phyloP scores from a whole-genome alignment of 23 tunicate genomes.

The Ascidia mentula region DNA sequence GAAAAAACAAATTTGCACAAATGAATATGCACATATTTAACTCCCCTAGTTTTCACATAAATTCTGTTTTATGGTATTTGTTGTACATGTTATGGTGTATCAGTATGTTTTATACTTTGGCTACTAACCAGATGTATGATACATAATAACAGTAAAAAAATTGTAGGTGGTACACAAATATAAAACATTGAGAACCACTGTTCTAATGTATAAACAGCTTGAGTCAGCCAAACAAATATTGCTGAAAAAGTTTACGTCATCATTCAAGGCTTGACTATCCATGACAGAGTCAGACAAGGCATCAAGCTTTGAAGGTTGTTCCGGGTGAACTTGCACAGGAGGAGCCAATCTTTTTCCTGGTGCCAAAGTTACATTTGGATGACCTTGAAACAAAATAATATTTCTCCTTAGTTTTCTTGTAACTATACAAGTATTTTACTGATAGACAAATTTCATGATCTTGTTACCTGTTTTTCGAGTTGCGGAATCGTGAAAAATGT shows the following conservation, averaged over 20 bases:
- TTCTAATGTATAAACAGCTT: too few species aligned
- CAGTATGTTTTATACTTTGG: too few species aligned
- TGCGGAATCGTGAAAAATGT: constrained; percentile 63
- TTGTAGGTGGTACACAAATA: too few species aligned
- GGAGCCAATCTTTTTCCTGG: constrained; percentile 41
- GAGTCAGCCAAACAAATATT: too few species aligned
- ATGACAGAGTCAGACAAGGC: constrained; percentile 76
- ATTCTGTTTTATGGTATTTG: too few species aligned
- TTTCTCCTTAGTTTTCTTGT: neutral
- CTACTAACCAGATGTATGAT: too few species aligned
- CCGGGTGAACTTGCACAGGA: constrained; percentile 38
- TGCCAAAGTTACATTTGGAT: constrained; percentile 66
- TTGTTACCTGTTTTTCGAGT: constrained; percentile 43
- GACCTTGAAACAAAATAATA: constrained; percentile 31
- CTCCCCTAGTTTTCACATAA: too few species aligned
- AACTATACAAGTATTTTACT: neutral
- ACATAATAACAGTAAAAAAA: too few species aligned
- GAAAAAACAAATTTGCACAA: too few species aligned
- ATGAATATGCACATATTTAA: too few species aligned
- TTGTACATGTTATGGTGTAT: too few species aligned
- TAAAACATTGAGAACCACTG: too few species aligned
- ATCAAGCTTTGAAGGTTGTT: constrained; percentile 73
- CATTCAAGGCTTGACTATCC: constrained; percentile 81
- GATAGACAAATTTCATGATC: neutral
- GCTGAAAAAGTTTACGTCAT: constrained; percentile 27